A percentile compares a stretch with the other conserved stretches of the same genome.
These are phyloP conservation scores for Oreochromis aureus DNA, from an alignment of 2,113 vertebrate genomes.

Conservation along the genomic window DNA sequence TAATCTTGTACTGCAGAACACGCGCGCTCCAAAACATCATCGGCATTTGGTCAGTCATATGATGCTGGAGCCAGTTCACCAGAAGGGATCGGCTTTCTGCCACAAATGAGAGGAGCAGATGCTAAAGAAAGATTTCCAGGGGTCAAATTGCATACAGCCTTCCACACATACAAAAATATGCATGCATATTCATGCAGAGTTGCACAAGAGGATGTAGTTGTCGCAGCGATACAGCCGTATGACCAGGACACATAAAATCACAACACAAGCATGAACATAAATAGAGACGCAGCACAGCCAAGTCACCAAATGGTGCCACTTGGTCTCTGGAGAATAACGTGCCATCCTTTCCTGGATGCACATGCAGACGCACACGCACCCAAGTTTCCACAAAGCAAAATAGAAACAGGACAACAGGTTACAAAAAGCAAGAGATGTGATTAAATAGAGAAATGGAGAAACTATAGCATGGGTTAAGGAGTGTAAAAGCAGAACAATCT, in stretches of 20 bases:
- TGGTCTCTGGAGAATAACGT: background rate
- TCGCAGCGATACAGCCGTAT: background rate
- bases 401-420: background rate
- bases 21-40: background rate
- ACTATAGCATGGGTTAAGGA: background rate
- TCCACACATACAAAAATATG: background rate
- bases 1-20: background rate
- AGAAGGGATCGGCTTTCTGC: constrained; percentile 31
- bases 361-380: background rate
- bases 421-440: background rate
- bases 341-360: background rate
- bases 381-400: background rate
- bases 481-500: background rate
- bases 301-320: background rate
- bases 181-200: background rate
- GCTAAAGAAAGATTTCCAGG: constrained; percentile 29
- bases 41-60: constrained; percentile 32
- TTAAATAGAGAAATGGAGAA: background rate
- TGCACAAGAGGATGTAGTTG: background rate
- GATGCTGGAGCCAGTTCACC: constrained; percentile 26
- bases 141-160: constrained; percentile 29
- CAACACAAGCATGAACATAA: background rate
- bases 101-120: constrained; percentile 44
- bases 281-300: constrained; percentile 23
- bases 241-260: background rate